Conservation (phyloP, 2,888 invertebrate species). For the Anticlea derivata region DNA sequence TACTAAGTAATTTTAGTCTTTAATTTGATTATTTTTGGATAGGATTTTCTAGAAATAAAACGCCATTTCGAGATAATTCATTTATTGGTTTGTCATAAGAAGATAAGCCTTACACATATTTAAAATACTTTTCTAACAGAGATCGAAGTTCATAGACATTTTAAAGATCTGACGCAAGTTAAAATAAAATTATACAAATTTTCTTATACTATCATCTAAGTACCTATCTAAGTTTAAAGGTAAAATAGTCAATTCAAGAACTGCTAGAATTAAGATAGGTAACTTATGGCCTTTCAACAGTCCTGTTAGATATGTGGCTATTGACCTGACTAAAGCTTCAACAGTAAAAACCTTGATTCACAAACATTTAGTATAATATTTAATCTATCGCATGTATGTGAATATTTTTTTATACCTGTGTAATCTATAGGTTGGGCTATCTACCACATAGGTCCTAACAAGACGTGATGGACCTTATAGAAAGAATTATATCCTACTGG, state of each 20-base stretch:
- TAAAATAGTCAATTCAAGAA: conserved; percentile 47
- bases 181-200: conserved; percentile 53
- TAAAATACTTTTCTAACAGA: conserved; percentile 70
- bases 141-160: conserved; percentile 57
- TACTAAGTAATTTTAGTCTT: no score
- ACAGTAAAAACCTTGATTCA: no score
- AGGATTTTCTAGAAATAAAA: conserved; percentile 55
- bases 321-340: background rate
- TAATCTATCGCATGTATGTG: no score
- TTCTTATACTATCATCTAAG: conserved; percentile 47
- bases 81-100: conserved; percentile 77
- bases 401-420: no score
- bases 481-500: conserved; percentile 43
- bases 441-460: conserved; percentile 5
- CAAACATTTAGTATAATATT: no score
- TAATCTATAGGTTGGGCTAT: background rate
- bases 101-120: conserved; percentile 76
- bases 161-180: conserved; percentile 74
- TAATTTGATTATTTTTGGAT: no score
- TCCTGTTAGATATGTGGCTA: conserved; percentile 1
- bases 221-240: conserved; percentile 37
- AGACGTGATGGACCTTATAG: conserved; percentile 9
- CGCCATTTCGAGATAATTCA: conserved; percentile 69
- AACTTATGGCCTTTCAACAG: conserved; percentile 1
- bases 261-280: conserved; percentile 22